Evolutionary conservation across 1,140 invertebrate genomes (phyloP).

Genomic region (Contarinia nasturtii): DNA sequence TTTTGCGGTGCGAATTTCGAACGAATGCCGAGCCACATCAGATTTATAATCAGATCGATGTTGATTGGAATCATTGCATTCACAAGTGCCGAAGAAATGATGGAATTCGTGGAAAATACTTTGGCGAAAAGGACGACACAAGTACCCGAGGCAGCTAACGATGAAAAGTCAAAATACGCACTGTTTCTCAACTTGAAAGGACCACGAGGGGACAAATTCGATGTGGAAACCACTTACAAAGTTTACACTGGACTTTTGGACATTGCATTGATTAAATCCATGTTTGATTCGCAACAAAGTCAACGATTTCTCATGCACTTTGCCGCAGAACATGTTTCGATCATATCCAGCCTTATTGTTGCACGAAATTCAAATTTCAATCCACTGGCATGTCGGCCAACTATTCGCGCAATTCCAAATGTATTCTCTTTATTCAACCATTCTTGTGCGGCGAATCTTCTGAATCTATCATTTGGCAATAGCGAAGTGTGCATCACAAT

Average conservation of each 20-base stretch:
- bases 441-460: no score
- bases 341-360: no score
- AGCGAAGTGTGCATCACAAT: no score
- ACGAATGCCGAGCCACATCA: constrained; percentile 47
- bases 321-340: background rate
- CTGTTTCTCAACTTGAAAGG: background rate
- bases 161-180: background rate
- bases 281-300: background rate
- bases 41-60: constrained; percentile 32
- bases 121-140: constrained; percentile 27
- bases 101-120: constrained; percentile 15
- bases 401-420: no score
- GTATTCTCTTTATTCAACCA: no score
- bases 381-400: no score
- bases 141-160: constrained; percentile 24
- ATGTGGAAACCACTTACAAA: background rate
- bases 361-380: no score
- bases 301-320: background rate
- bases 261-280: constrained; percentile 13
- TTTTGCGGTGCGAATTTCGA: constrained; percentile 41
- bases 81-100: constrained; percentile 27
- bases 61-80: constrained; percentile 29
- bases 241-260: constrained; percentile 18
- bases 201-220: background rate
- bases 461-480: no score